Evolutionary conservation across 2,888 invertebrate species (phyloP).

Genomic region (Acanthosepion esculentum): DNA sequence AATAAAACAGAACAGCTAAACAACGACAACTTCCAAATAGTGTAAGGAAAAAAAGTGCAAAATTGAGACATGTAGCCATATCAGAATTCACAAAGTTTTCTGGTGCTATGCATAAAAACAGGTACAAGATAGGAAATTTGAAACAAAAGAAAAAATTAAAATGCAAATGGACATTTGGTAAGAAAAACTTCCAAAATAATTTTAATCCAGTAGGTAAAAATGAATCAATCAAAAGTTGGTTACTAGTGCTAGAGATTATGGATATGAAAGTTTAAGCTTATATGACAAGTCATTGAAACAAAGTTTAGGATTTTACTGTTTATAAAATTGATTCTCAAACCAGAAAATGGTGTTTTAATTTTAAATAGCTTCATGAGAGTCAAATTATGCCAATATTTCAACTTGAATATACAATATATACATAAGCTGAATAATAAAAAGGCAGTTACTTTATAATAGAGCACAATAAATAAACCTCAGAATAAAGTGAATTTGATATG

Average conservation of each 20-base stretch:
- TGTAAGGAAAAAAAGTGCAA: not conserved
- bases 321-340: not conserved
- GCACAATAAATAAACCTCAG: not conserved
- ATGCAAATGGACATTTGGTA: not conserved
- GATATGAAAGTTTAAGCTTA: not conserved
- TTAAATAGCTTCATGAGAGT: not conserved
- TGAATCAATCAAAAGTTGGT: no score
- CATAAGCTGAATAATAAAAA: conserved; percentile 24
- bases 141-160: not conserved
- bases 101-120: not conserved
- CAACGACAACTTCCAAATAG: not conserved
- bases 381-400: not conserved
- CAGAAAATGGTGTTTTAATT: not conserved
- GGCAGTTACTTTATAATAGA: conserved; percentile 13
- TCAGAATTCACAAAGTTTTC: not conserved
- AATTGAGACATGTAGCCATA: conserved; percentile 18
- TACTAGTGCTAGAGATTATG: not conserved
- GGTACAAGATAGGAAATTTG: not conserved
- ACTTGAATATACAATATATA: conserved; percentile 22
- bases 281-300: not conserved
- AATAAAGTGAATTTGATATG: not conserved
- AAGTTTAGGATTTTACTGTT: not conserved
- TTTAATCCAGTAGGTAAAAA: no score
- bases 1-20: not conserved
- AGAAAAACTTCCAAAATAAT: not conserved